These are phyloP conservation scores for Aphidius gifuensis DNA, from an alignment of 1,140 invertebrate species.

Conservation along the genomic window DNA sequence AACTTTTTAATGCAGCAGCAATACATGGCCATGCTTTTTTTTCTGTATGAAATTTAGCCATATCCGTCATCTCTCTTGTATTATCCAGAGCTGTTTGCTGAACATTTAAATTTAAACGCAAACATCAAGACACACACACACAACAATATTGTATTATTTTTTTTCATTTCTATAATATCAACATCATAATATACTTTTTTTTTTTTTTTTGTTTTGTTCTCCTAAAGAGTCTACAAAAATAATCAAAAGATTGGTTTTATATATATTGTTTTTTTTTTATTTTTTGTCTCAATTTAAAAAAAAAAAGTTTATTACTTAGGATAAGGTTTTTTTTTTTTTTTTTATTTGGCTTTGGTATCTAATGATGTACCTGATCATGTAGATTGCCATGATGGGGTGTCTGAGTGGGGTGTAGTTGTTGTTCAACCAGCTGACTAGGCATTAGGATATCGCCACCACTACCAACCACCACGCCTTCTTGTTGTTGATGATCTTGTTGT, in stretches of 20 bases:
- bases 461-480: slow-evolving; percentile 36
- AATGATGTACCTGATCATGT: slow-evolving; percentile 39
- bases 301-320: background rate
- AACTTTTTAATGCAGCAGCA: slow-evolving; percentile 44
- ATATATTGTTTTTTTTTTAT: background rate
- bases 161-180: slow-evolving; percentile 4
- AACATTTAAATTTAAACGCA: slow-evolving; percentile 21
- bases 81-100: slow-evolving; percentile 40
- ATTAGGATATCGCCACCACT: slow-evolving; percentile 42
- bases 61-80: slow-evolving; percentile 39
- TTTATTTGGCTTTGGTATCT: slow-evolving; percentile 9
- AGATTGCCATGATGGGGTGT: slow-evolving; percentile 36
- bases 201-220: background rate
- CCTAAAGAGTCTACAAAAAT: background rate
- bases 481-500: slow-evolving; percentile 42
- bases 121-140: slow-evolving; percentile 8
- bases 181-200: background rate
- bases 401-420: slow-evolving; percentile 46
- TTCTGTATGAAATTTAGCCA: slow-evolving; percentile 43
- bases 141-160: slow-evolving; percentile 1
- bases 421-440: slow-evolving; percentile 49
- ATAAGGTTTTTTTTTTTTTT: slow-evolving; percentile 11
- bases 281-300: background rate
- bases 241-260: background rate
- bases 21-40: slow-evolving; percentile 46